phyloP scores from a whole-genome alignment of 2,113 vertebrate species.

The Psophia crepitans region DNA sequence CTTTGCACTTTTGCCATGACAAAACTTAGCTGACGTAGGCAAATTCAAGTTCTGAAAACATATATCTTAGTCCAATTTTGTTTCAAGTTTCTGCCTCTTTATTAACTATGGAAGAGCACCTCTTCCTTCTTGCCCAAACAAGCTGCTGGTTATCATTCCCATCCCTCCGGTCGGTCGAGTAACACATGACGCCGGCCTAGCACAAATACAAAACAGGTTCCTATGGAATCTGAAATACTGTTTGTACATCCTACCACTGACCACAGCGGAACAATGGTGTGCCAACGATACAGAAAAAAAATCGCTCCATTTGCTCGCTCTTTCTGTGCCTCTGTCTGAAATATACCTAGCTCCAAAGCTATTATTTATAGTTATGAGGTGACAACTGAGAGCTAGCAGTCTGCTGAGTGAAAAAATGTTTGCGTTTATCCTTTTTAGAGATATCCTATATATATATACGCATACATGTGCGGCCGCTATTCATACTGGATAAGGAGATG shows the following conservation, averaged over 20 bases:
- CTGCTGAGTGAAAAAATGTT: slow-evolving; percentile 63
- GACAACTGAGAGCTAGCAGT: slow-evolving; percentile 71
- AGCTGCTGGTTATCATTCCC: slow-evolving; percentile 49
- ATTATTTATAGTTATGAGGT: slow-evolving; percentile 73
- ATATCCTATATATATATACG: background rate
- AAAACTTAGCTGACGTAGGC: slow-evolving; percentile 24
- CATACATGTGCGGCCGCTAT: slow-evolving; percentile 18
- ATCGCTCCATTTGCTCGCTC: slow-evolving; percentile 43
- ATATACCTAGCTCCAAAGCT: slow-evolving; percentile 47
- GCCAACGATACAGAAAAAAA: slow-evolving; percentile 38
- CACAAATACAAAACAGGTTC: slow-evolving; percentile 66
- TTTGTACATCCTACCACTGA: slow-evolving; percentile 64
- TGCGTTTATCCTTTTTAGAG: slow-evolving; percentile 56
- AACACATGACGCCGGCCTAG: slow-evolving; percentile 43
- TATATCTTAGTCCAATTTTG: background rate
- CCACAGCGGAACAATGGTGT: slow-evolving; percentile 64
- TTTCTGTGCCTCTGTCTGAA: slow-evolving; percentile 57
- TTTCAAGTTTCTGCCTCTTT: slow-evolving; percentile 25
- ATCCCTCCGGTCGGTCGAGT: background rate
- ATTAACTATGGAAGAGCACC: slow-evolving; percentile 10
- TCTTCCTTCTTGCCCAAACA: slow-evolving; percentile 31
- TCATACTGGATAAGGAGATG: slow-evolving; percentile 2
- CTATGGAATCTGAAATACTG: slow-evolving; percentile 55
- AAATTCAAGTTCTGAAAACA: background rate
- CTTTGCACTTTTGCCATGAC: background rate